A percentile compares a stretch with the other conserved stretches of the same genome.
Evolutionary conservation across 23 tunicate species (phyloP).

Genomic region (Aplidium turbinatum): DNA sequence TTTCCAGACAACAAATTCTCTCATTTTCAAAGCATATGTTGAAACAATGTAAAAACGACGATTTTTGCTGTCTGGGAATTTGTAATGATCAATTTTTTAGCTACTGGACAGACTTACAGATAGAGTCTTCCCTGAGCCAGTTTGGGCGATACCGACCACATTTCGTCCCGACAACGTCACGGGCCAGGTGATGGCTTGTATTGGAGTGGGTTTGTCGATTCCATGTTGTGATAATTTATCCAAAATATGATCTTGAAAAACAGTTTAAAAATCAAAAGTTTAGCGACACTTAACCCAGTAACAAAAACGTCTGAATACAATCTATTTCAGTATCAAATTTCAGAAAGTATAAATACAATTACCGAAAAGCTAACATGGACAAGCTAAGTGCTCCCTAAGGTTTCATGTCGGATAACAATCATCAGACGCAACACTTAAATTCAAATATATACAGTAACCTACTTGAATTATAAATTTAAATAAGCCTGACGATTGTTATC

Average conservation of each 20-base stretch:
- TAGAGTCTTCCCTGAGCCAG: slow-evolving; percentile 97
- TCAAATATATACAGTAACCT: too few relatives aligned
- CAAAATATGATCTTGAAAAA: background rate
- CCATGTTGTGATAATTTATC: slow-evolving; percentile 17
- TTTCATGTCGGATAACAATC: too few relatives aligned
- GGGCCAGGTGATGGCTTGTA: slow-evolving; percentile 80
- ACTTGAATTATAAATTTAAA: too few relatives aligned
- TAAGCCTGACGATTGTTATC: too few relatives aligned
- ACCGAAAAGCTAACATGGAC: too few relatives aligned
- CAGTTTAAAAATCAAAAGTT: background rate
- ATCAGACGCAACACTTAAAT: background rate
- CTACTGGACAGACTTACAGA: slow-evolving; percentile 59
- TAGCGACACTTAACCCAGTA: background rate
- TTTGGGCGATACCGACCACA: slow-evolving; percentile 90
- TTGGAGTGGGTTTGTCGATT: slow-evolving; percentile 73
- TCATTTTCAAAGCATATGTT: too few relatives aligned
- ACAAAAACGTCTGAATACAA: background rate
- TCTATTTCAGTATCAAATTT: too few relatives aligned
- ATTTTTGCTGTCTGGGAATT: too few relatives aligned
- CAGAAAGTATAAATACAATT: background rate
- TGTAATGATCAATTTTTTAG: too few relatives aligned
- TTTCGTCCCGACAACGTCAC: slow-evolving; percentile 71
- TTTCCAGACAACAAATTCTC: too few relatives aligned
- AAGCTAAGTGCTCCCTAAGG: too few relatives aligned
- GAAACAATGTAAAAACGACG: too few relatives aligned